Conservation (phyloP, 2,888 invertebrate genomes). For the Brachypalpus laphriformis region DNA sequence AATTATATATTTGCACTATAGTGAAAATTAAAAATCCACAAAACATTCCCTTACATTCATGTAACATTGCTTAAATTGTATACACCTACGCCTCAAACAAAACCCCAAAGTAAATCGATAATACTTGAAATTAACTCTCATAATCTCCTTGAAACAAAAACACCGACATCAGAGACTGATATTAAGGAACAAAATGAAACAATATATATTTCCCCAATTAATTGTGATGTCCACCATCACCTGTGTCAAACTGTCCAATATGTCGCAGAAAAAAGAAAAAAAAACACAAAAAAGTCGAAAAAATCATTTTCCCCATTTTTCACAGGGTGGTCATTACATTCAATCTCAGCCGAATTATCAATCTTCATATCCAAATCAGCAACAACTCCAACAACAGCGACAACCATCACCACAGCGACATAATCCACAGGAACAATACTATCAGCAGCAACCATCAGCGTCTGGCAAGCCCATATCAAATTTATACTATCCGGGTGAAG, state of each 20-base stretch:
- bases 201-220: not conserved
- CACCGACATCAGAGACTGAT: not conserved
- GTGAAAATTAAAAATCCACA: slow-evolving; percentile 14
- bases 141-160: not conserved
- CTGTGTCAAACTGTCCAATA: slow-evolving; percentile 45
- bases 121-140: not conserved
- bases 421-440: slow-evolving; percentile 61
- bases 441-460: slow-evolving; percentile 55
- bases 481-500: slow-evolving; percentile 63
- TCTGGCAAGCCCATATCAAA: slow-evolving; percentile 70
- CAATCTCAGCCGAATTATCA: slow-evolving; percentile 62
- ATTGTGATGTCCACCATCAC: slow-evolving; percentile 47
- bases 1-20: not conserved
- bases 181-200: not conserved
- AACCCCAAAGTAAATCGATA: not conserved
- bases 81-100: slow-evolving; percentile 12
- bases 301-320: slow-evolving; percentile 73
- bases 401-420: slow-evolving; percentile 63
- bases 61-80: slow-evolving; percentile 14
- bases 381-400: slow-evolving; percentile 67
- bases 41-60: slow-evolving; percentile 31
- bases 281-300: slow-evolving; percentile 30
- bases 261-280: slow-evolving; percentile 19
- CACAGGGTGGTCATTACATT: slow-evolving; percentile 71
- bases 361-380: slow-evolving; percentile 73